Evolutionary conservation across 2,797 vertebrate genomes (phyloP).

Genomic region (Otolemur crassicaudatus): DNA sequence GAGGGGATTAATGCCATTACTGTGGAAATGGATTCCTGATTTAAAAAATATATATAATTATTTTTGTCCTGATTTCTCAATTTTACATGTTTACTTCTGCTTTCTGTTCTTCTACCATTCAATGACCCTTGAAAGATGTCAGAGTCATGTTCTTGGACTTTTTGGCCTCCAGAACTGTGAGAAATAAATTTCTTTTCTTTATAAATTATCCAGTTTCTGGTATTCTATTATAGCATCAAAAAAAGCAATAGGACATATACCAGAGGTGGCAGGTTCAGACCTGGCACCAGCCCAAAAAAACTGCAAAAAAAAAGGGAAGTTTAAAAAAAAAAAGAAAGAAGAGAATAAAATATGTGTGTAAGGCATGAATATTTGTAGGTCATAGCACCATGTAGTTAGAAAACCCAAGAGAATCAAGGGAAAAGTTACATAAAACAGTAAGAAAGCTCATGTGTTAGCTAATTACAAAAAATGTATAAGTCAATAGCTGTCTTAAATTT

Average conservation of each 20-base stretch:
- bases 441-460: background rate
- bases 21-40: background rate
- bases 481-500: conserved; percentile 1
- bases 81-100: background rate
- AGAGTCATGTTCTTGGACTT: background rate
- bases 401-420: background rate
- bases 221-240: background rate
- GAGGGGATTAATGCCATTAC: background rate
- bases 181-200: background rate
- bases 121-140: background rate
- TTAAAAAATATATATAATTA: background rate
- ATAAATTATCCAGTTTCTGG: background rate
- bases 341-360: background rate
- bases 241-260: no score
- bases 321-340: background rate
- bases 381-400: background rate
- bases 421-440: background rate
- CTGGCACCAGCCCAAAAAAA: no score
- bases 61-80: background rate
- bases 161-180: background rate
- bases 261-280: no score
- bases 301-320: no score
- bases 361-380: conserved; percentile 16
- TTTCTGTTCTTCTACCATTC: background rate
- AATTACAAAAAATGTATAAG: conserved; percentile 30